Conservation (phyloP, 1,140 invertebrate species). For the Ostrea edulis region DNA sequence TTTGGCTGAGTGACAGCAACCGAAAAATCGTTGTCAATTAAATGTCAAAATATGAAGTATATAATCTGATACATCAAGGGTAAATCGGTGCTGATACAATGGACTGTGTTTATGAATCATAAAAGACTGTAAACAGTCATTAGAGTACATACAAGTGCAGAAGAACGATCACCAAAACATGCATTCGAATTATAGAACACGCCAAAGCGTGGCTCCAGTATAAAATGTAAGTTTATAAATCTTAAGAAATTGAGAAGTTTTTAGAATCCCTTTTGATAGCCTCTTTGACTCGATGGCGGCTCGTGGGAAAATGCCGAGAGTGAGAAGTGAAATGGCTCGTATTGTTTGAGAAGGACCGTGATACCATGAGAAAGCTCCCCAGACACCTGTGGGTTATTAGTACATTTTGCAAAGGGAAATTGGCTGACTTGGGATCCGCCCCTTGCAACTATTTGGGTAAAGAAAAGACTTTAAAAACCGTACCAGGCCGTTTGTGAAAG, state of each 20-base stretch:
- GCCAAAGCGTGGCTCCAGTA: background rate
- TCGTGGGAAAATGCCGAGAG: slow-evolving; percentile 42
- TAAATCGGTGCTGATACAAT: too few relatives aligned
- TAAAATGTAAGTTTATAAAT: background rate
- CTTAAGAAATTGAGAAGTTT: background rate
- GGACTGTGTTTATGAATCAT: slow-evolving; percentile 14
- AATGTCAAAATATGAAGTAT: slow-evolving; percentile 1
- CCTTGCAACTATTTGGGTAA: background rate
- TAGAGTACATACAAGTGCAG: background rate
- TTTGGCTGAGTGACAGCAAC: background rate
- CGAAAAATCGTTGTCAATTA: background rate
- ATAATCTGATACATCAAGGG: background rate
- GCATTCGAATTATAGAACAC: background rate
- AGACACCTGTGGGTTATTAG: slow-evolving; percentile 38
- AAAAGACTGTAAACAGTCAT: background rate
- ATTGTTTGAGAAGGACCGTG: slow-evolving; percentile 29
- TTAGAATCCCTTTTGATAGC: slow-evolving; percentile 6
- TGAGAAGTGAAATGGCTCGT: slow-evolving; percentile 44
- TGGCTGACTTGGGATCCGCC: slow-evolving; percentile 8
- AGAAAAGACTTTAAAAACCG: background rate
- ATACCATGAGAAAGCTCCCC: slow-evolving; percentile 39
- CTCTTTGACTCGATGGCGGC: slow-evolving; percentile 35
- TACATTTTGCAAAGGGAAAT: slow-evolving; percentile 29
- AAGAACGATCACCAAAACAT: background rate
- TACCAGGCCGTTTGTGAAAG: background rate